Evolutionary conservation across 2,113 vertebrate species (phyloP).

Genomic region (Silurus asotus): DNA sequence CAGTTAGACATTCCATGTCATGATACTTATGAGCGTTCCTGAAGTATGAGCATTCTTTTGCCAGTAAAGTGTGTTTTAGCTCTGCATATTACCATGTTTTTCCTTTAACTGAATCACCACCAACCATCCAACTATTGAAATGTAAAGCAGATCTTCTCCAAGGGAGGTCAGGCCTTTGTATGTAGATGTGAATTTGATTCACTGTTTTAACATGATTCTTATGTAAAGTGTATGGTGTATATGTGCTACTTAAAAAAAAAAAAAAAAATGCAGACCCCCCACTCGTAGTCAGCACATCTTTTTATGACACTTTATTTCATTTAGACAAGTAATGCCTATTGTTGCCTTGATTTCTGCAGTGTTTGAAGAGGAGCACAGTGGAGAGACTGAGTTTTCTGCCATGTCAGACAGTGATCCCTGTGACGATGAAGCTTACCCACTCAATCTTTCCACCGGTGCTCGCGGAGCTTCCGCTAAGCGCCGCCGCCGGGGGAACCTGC

Average conservation of each 20-base stretch:
- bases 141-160: slow-evolving; percentile 1
- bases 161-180: slow-evolving; percentile 5
- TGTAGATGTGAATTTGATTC: slow-evolving; percentile 12
- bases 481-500: slow-evolving; percentile 91
- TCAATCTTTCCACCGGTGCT: slow-evolving; percentile 69
- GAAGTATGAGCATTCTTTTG: not conserved
- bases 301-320: slow-evolving; percentile 20
- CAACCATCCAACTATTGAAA: slow-evolving; percentile 10
- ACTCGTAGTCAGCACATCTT: not conserved
- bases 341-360: slow-evolving; percentile 54
- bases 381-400: slow-evolving; percentile 71
- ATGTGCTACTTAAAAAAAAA: not conserved
- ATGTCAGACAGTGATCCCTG: slow-evolving; percentile 90
- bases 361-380: slow-evolving; percentile 62
- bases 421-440: slow-evolving; percentile 81
- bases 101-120: not conserved
- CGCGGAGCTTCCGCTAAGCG: slow-evolving; percentile 78
- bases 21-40: not conserved
- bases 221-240: not conserved
- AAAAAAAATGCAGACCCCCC: not conserved
- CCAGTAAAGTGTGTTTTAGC: not conserved
- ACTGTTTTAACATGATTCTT: not conserved
- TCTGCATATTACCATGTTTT: not conserved
- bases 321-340: not conserved
- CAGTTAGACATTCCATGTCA: not conserved